Percentiles rank a stretch among this genome's conserved stretches.
These are phyloP conservation scores for Narcine bancroftii DNA, from an alignment of 2,113 vertebrate genomes.

Conservation along the genomic window DNA sequence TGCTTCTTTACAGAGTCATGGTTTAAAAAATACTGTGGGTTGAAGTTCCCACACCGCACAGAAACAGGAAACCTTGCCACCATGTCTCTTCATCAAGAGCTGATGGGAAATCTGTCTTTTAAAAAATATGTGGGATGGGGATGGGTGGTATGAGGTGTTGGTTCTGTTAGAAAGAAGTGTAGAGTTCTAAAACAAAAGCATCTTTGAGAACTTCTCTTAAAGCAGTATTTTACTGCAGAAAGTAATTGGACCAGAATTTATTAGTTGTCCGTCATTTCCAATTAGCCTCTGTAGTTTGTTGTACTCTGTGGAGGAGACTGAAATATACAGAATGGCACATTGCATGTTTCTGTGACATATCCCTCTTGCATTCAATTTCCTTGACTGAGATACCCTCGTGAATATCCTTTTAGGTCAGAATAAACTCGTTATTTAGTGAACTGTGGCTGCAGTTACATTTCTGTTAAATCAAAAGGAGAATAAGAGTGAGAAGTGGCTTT, in stretches of 20 bases:
- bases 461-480: conserved; percentile 2
- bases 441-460: conserved; percentile 1
- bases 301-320: neutral
- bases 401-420: neutral
- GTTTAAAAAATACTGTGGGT: neutral
- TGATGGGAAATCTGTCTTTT: neutral
- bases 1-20: neutral
- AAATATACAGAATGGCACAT: neutral
- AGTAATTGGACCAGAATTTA: conserved; percentile 64
- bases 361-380: neutral
- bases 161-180: too few relatives aligned
- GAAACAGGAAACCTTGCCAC: neutral
- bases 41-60: neutral
- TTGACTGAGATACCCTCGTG: neutral
- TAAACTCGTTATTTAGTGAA: neutral
- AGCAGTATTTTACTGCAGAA: conserved; percentile 57
- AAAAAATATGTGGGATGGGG: too few relatives aligned
- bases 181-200: neutral
- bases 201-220: conserved; percentile 50
- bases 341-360: neutral
- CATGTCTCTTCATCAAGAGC: neutral
- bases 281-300: conserved; percentile 53
- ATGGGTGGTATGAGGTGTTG: neutral
- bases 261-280: conserved; percentile 63
- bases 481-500: neutral